Evolutionary conservation across 2,888 invertebrate species (phyloP).

Genomic region (Phytoseiulus persimilis): DNA sequence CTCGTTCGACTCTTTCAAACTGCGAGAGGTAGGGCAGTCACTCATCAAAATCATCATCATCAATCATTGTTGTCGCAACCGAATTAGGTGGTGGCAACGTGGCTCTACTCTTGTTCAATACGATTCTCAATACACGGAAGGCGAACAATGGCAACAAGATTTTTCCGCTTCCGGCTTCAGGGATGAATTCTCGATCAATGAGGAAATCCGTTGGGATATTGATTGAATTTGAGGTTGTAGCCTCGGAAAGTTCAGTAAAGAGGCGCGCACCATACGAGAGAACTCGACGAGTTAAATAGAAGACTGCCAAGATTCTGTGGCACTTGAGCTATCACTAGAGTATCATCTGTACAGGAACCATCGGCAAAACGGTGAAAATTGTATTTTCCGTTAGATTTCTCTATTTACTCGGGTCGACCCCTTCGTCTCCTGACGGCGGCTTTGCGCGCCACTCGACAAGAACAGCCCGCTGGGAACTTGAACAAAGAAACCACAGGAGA

Average conservation of each 20-base stretch:
- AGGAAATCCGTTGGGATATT: neutral
- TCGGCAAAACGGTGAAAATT: neutral
- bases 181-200: neutral
- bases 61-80: neutral
- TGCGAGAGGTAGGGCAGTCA: neutral
- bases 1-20: neutral
- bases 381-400: neutral
- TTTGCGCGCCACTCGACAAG: slow-evolving; percentile 45
- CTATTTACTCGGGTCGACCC: neutral
- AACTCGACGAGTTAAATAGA: neutral
- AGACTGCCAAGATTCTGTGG: slow-evolving; percentile 27
- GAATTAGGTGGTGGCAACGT: neutral
- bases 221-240: neutral
- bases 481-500: slow-evolving; percentile 46
- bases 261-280: neutral
- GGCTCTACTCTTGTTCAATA: neutral
- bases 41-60: neutral
- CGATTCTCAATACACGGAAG: neutral
- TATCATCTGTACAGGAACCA: slow-evolving; percentile 35
- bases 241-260: neutral
- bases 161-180: neutral
- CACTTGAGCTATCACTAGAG: slow-evolving; percentile 35
- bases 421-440: neutral
- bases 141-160: neutral
- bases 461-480: slow-evolving; percentile 47